Base-by-base conservation (phyloP, 2,113 vertebrate species). In the Rhegmatorhina hoffmannsi region DNA sequence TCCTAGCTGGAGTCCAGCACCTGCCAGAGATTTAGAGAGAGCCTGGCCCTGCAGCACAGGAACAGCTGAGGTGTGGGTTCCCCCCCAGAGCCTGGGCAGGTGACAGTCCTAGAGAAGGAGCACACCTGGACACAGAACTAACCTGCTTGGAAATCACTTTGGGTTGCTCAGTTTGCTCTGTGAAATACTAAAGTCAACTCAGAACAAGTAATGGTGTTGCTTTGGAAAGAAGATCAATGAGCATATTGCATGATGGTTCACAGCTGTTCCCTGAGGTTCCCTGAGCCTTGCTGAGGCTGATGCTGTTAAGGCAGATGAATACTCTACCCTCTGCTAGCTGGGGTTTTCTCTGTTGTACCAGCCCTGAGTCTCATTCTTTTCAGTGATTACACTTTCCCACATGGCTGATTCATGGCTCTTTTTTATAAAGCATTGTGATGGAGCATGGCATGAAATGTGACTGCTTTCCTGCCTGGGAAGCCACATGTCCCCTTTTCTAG, bases 241-340 rank as follows among this genome's bases (percentile, higher is more conserved):
- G 38, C 13, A 13, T 2, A 1, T 43, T 15, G 28, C 0, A 0
- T 31, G 12, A n/a, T 38, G 28, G 49, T 63, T 79, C 33, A 4
- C 23, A 25, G 28, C 20, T 58, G 28, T 69, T 75, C 56, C 31
- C 7, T 53, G 24, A 44, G 4, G 1, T 14, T 81, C 31, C 1
- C 24, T 17, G 8, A 15, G 24, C 21, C 38, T 34, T 58, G 47
- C 36, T 75, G 5, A 19, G 47, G 17, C 56, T 1, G 2, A 4
- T 28, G 25, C 25, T 47, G 38, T 8, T 43, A 25, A 13, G 5
- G 31, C 12, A 52, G 10, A 19, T 8, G 20, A 46, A 17, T 62
- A 6, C 21, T 17, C 23, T 38, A 5, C 31, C 5, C 26, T 49
- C 13, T n/a, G 49, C 49, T 31, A 38, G 33, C 43, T 52, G 36